Conservation (phyloP, 2,888 invertebrate species). For the Spodoptera littoralis region DNA sequence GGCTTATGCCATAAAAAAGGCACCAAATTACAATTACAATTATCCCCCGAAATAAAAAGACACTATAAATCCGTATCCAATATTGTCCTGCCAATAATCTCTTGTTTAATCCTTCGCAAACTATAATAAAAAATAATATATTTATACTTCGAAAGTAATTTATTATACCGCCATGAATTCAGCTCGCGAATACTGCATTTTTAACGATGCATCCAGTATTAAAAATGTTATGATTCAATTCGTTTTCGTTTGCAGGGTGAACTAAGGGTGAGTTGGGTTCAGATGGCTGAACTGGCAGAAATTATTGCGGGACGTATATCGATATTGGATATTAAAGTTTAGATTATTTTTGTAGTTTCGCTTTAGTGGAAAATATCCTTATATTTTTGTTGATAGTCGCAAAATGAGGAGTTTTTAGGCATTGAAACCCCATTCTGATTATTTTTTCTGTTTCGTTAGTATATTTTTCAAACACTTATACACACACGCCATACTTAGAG, state of each 20-base stretch:
- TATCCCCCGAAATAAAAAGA: too few species aligned
- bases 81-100: slow-evolving; percentile 17
- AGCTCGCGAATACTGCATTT: slow-evolving; percentile 44
- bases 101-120: slow-evolving; percentile 16
- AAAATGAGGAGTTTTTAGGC: too few species aligned
- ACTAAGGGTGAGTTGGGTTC: background rate
- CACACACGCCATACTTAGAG: too few species aligned
- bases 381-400: too few species aligned
- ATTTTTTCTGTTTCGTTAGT: too few species aligned
- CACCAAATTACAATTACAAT: too few species aligned
- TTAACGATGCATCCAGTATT: slow-evolving; percentile 31
- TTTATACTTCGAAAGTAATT: slow-evolving; percentile 38
- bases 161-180: slow-evolving; percentile 25
- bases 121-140: slow-evolving; percentile 39
- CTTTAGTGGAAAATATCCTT: too few species aligned
- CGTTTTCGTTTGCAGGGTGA: slow-evolving; percentile 33
- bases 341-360: background rate
- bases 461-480: too few species aligned
- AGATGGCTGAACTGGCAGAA: background rate
- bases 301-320: background rate
- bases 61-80: slow-evolving; percentile 2
- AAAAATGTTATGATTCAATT: slow-evolving; percentile 47
- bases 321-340: background rate
- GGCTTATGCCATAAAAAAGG: too few species aligned
- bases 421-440: too few species aligned